Evolutionary conservation across 2,797 vertebrate species (phyloP).

Genomic region (Pseudochaenichthys georgianus): DNA sequence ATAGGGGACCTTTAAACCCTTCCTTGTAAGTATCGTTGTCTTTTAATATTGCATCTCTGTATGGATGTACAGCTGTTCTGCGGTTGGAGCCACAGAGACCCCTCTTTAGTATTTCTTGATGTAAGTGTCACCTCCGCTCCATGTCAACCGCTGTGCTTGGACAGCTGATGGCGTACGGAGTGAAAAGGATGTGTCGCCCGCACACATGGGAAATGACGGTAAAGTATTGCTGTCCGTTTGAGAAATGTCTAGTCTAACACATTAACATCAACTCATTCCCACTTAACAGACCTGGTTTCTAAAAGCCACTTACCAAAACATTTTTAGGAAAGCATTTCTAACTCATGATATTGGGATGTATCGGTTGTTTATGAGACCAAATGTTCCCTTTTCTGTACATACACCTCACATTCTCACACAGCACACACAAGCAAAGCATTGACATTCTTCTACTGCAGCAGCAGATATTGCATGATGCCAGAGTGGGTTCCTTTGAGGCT

Average conservation of each 20-base stretch:
- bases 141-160: background rate
- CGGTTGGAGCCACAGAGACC: background rate
- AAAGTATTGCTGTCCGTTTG: background rate
- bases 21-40: background rate
- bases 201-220: background rate
- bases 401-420: background rate
- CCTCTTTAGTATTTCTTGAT: slow-evolving; percentile 6
- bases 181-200: background rate
- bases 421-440: slow-evolving; percentile 10
- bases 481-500: slow-evolving; percentile 22
- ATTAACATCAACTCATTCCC: background rate
- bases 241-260: background rate
- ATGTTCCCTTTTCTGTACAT: background rate
- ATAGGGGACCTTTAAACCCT: background rate
- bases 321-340: background rate
- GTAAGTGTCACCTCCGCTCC: slow-evolving; percentile 7
- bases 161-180: slow-evolving; percentile 20
- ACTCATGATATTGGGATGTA: background rate
- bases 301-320: background rate
- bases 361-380: background rate
- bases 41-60: slow-evolving; percentile 11
- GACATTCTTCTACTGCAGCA: slow-evolving; percentile 2
- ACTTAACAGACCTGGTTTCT: background rate
- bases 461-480: slow-evolving; percentile 19
- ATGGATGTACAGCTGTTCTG: background rate